These are phyloP conservation scores for Aselliscus stoliczkanus DNA, from an alignment of 2,797 vertebrate species.

Conservation along the genomic window DNA sequence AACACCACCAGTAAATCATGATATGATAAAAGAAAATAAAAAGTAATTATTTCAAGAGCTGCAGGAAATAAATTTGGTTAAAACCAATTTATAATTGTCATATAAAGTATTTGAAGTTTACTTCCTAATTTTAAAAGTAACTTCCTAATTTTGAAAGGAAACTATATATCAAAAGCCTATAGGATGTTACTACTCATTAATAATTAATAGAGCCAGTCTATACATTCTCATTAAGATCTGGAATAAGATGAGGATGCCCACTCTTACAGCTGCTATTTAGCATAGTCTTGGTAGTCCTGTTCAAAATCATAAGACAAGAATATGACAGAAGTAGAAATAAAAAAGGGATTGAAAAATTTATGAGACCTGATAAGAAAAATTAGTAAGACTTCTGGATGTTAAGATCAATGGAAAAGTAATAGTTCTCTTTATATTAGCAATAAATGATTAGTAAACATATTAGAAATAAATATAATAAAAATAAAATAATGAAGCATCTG, in stretches of 20 bases:
- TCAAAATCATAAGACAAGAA: background rate
- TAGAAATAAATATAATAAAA: background rate
- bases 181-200: background rate
- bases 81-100: background rate
- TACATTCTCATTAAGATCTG: background rate
- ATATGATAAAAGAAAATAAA: background rate
- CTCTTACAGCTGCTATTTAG: background rate
- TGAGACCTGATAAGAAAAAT: background rate
- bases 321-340: background rate
- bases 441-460: background rate
- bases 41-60: background rate
- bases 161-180: background rate
- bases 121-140: background rate
- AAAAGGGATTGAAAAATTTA: background rate
- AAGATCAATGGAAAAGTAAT: background rate
- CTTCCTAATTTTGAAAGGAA: background rate
- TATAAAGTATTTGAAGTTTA: background rate
- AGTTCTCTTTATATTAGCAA: background rate
- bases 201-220: background rate
- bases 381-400: background rate
- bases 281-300: background rate
- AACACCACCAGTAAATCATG: background rate
- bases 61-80: background rate
- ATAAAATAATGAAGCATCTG: background rate
- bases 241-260: background rate